Base-by-base conservation (phyloP, 2,113 vertebrate species). In the Sander lucioperca region DNA sequence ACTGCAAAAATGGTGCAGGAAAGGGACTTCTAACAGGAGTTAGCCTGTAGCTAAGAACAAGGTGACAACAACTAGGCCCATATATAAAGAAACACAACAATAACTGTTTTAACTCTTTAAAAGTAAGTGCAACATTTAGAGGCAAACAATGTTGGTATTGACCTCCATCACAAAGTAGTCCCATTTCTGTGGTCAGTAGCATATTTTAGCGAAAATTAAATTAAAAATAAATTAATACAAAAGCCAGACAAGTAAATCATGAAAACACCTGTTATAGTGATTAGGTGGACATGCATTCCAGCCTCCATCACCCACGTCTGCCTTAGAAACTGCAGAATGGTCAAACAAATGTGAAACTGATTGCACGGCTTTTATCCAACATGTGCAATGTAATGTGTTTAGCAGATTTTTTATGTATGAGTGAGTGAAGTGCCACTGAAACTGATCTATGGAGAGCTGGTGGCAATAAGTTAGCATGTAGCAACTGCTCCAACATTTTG, bases 401-500 rank as follows among this genome's bases (percentile, higher is more conserved):
- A 33, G 57, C 25, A 5, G 62, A 36, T 9, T 10, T 51, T 15
- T 71, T 48, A 3, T 14, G n/a, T 25, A 15, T 56, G 27, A 78
- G 30, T 0, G 1, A 65, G 48, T 47, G 48, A 62, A 43, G 67
- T 9, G 10, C 39, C 80, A 5, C 39, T 63, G 25, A 65, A 59
- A 11, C 47, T n/a, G 64, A 84, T 72, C 65, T 36, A 30, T 66
- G 36, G 53, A 72, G 73, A 45, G 84, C 43, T 23, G 47, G 30
- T 11, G 43, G 59, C 58, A 1, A 47, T 25, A 68, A 18, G 4
- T 78, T 53, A 50, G 53, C 19, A 18, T 59, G 15, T 11, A 43
- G 48, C 10, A 8, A 75, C 70, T 23, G 53, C 83, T 73, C 74
- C 86, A 81, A 65, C 59, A 6, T 58, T 59, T 15, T 64, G 61